Conservation (phyloP, 2,797 vertebrate species). For the Pogoniulus pusillus region DNA sequence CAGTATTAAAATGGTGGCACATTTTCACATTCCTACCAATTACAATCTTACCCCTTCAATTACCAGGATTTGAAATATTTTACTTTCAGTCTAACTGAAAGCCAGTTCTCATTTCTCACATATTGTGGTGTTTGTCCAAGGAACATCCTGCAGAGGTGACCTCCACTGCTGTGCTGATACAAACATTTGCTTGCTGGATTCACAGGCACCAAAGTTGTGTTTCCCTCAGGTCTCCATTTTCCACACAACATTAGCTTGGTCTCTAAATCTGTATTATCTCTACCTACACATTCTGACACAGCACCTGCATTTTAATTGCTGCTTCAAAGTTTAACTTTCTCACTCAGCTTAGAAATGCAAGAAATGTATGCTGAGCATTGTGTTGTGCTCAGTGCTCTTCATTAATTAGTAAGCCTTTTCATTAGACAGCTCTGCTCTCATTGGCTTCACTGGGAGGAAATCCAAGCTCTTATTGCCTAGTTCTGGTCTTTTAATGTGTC, state of each 20-base stretch:
- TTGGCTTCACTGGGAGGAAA: not conserved
- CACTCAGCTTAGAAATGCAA: not conserved
- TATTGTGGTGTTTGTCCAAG: not conserved
- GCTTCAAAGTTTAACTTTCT: not conserved
- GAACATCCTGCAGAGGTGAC: not conserved
- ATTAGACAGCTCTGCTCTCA: not conserved
- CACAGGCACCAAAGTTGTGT: not conserved
- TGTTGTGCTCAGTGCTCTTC: not conserved
- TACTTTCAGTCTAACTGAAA: not conserved
- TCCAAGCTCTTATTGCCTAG: fast-evolving
- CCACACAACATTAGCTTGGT: not conserved
- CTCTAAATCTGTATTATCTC: not conserved
- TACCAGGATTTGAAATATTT: not conserved
- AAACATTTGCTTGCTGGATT: not conserved
- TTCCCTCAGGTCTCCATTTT: not conserved
- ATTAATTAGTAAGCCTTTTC: not conserved
- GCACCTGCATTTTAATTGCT: not conserved
- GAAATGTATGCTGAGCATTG: not conserved
- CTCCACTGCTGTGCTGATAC: not conserved
- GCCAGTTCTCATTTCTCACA: not conserved
- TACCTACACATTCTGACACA: not conserved
- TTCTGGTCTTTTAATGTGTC: not conserved
- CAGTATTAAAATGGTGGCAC: not conserved
- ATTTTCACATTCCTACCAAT: not conserved
- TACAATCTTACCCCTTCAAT: not conserved